phyloP scores from a whole-genome alignment of 1,140 invertebrate species.

The Drosophila ficusphila region DNA sequence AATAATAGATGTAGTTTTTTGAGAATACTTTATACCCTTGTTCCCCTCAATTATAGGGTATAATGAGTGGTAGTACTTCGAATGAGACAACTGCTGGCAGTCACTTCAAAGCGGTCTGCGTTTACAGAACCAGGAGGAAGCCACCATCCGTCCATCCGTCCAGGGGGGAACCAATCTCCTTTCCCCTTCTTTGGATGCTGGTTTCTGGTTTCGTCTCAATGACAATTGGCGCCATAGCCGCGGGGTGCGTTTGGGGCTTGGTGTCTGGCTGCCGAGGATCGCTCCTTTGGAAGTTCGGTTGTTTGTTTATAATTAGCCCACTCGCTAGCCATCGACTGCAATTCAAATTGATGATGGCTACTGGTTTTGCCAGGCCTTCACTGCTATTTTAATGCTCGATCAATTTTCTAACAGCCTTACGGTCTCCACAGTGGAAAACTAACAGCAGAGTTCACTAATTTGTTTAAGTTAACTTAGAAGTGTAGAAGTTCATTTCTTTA shows the following conservation, averaged over 20 bases:
- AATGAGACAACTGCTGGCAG: slow-evolving; percentile 13
- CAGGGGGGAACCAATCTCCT: neutral
- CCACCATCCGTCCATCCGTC: neutral
- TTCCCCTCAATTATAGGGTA: neutral
- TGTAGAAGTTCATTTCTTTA: too few species aligned
- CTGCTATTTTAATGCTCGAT: slow-evolving; percentile 71
- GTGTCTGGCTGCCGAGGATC: slow-evolving; percentile 23
- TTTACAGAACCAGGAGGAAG: slow-evolving; percentile 12
- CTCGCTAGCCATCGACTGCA: slow-evolving; percentile 31
- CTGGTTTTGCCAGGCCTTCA: slow-evolving; percentile 68
- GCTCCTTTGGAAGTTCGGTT: slow-evolving; percentile 32
- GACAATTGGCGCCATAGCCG: slow-evolving; percentile 81
- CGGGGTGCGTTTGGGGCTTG: slow-evolving; percentile 48
- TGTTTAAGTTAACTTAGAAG: too few species aligned
- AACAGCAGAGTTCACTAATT: too few species aligned
- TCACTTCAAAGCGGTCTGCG: slow-evolving; percentile 43
- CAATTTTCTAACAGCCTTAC: slow-evolving; percentile 58
- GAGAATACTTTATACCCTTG: too few species aligned
- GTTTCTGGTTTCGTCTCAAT: slow-evolving; percentile 59
- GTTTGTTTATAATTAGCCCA: slow-evolving; percentile 82
- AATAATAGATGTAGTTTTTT: too few species aligned
- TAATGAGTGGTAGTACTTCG: neutral
- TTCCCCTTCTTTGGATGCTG: neutral
- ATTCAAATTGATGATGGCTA: slow-evolving; percentile 79
- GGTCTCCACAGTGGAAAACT: neutral